Conservation (phyloP, 2,888 invertebrate genomes). For the Blastobasis adustella region DNA sequence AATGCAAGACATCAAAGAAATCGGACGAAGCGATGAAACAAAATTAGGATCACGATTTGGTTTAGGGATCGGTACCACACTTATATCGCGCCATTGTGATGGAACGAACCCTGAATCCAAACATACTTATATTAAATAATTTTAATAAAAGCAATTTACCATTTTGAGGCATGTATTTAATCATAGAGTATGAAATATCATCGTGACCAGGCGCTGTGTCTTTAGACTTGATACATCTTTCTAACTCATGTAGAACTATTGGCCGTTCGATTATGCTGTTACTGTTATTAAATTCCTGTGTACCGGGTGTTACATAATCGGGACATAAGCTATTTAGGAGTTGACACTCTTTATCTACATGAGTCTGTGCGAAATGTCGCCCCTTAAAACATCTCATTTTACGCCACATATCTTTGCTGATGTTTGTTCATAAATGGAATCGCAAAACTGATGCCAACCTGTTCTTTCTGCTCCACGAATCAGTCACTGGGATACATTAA, state of each 20-base stretch:
- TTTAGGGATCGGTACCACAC: slow-evolving; percentile 2
- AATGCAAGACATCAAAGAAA: slow-evolving; percentile 5
- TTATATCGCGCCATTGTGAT: neutral
- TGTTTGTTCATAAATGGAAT: neutral
- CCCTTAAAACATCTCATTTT: slow-evolving; percentile 8
- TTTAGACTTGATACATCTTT: neutral
- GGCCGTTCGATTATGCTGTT: neutral
- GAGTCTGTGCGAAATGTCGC: neutral
- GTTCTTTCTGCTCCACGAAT: slow-evolving; percentile 10
- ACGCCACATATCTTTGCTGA: slow-evolving; percentile 5
- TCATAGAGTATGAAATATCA: slow-evolving; percentile 7
- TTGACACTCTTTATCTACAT: neutral
- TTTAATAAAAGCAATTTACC: neutral
- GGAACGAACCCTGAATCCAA: neutral
- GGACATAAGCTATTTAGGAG: neutral
- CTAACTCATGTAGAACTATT: slow-evolving; percentile 3
- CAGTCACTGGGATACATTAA: slow-evolving; percentile 1
- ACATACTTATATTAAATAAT: neutral
- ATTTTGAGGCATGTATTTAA: slow-evolving; percentile 3
- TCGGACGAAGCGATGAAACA: slow-evolving; percentile 4
- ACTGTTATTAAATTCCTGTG: neutral
- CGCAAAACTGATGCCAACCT: slow-evolving; percentile 5
- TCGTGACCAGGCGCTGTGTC: slow-evolving; percentile 5
- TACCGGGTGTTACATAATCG: neutral
- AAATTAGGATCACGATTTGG: neutral